These are phyloP conservation scores for Eristalis pertinax DNA, from an alignment of 2,888 invertebrate species.

Conservation along the genomic window DNA sequence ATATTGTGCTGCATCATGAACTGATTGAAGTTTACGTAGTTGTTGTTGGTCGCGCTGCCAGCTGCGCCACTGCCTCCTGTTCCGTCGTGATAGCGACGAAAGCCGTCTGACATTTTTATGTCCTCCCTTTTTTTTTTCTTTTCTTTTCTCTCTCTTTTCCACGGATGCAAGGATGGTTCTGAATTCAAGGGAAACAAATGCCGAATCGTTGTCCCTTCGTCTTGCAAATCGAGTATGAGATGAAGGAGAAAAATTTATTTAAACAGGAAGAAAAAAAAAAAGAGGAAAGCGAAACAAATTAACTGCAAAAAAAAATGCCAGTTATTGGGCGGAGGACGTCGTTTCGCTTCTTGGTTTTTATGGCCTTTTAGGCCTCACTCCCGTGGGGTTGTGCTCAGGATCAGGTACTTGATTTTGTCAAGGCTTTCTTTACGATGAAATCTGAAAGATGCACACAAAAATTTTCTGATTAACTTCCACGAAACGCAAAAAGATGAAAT, in stretches of 20 bases:
- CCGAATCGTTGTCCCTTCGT: not conserved
- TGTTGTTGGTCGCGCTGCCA: constrained; percentile 74
- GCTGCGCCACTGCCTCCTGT: not conserved
- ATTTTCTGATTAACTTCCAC: constrained; percentile 10
- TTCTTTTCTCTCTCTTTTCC: not conserved
- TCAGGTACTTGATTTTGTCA: constrained; percentile 69
- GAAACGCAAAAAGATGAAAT: constrained; percentile 31
- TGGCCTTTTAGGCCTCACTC: constrained; percentile 59
- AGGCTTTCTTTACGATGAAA: constrained; percentile 74
- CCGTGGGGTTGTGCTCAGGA: constrained; percentile 74
- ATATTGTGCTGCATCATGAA: constrained; percentile 80
- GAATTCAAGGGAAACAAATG: constrained; percentile 5
- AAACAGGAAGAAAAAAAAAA: not conserved
- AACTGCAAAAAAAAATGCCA: constrained; percentile 28
- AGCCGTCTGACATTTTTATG: constrained; percentile 57
- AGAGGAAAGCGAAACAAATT: constrained; percentile 7
- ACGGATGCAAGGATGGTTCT: not conserved
- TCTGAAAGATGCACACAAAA: constrained; percentile 34
- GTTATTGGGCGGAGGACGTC: not conserved
- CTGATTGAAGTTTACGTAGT: constrained; percentile 81
- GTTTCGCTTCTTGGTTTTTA: constrained; percentile 17
- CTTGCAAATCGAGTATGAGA: not conserved
- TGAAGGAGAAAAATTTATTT: not conserved
- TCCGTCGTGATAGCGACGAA: constrained; percentile 50
- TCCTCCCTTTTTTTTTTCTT: not conserved